Base-by-base conservation (phyloP, 23 tunicate genomes). In the Trididemnum nubilum region DNA sequence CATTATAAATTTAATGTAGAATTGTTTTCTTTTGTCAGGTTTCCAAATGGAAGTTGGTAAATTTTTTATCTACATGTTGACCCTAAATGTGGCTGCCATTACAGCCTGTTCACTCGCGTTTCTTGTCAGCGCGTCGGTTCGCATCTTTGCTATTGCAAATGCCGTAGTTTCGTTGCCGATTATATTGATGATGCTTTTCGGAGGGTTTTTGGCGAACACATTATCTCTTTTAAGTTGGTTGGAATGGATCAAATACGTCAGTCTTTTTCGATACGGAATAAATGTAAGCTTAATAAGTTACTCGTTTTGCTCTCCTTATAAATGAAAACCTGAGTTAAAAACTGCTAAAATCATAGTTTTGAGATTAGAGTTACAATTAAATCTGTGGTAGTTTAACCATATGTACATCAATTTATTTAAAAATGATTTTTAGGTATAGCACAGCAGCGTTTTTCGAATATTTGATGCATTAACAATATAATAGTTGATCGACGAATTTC, bases 211-310 rank as follows among this genome's bases (percentile, higher is more conserved):
- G 72, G 98, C 76, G 7, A 93, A 93, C 82, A 84, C 73, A 9
- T 64, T 69, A 2, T 64, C 93, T n/a, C 65, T 93, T 0, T 81
- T 93, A 24, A 81, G 80, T 75, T 93, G 98, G 98, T 35, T 93
- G 57, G 98, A 79, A 60, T 93, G 98, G 98, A 75, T 93, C 60
- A 93, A 93, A 38, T 93, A 86, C 79, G 30, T 93, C 89, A 87
- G 93, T 65, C 80, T 93, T 0, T 88, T 93, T 40, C 65, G 98
- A 72, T 93, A 93, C 76, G 98, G 98, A 28, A 93, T 87, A 25
- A 93, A 93, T 64, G 98, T 93, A 69, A 84, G 82, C 33, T 73
- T n/a, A n/a, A n/a, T n/a, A n/a, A n/a, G n/a, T n/a, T n/a, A n/a
- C n/a, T n/a, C n/a, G n/a, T n/a, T n/a, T 18, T 64, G 7, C 7